A percentile compares a stretch with the other conserved stretches of the same genome.
Evolutionary conservation across 2,888 invertebrate genomes (phyloP).

Genomic region (Euphydryas editha): DNA sequence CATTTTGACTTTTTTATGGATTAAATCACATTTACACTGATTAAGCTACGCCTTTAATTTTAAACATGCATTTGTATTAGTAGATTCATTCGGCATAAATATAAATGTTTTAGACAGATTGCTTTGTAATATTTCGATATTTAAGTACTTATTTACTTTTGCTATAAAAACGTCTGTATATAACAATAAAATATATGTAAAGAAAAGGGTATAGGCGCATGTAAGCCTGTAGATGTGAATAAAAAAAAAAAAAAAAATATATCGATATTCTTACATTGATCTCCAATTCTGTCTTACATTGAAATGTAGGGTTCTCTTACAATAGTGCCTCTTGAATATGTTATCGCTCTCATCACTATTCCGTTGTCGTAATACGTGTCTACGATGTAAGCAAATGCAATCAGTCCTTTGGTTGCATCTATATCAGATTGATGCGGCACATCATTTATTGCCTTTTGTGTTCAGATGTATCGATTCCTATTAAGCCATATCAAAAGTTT

Average conservation of each 20-base stretch:
- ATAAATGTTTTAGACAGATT: not conserved
- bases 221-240: too few species aligned
- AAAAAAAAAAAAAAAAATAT: too few species aligned
- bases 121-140: not conserved
- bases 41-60: too few species aligned
- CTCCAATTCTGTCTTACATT: not conserved
- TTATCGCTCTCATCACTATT: slow-evolving; percentile 4
- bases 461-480: not conserved
- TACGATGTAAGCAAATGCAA: slow-evolving; percentile 4
- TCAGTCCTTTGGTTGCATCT: slow-evolving; percentile 2
- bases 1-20: too few species aligned
- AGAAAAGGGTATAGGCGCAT: too few species aligned
- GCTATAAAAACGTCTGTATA: too few species aligned
- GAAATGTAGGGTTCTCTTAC: slow-evolving; percentile 4
- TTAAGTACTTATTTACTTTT: too few species aligned
- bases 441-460: slow-evolving; percentile 11
- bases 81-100: too few species aligned
- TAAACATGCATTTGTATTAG: too few species aligned
- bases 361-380: not conserved
- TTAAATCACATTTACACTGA: too few species aligned
- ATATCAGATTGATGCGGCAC: not conserved
- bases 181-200: too few species aligned
- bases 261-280: not conserved
- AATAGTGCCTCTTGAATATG: slow-evolving; percentile 2
- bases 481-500: slow-evolving; percentile 1